These are phyloP conservation scores for Puffinus mauretanicus DNA, from an alignment of 2,113 vertebrate genomes.

Conservation along the genomic window DNA sequence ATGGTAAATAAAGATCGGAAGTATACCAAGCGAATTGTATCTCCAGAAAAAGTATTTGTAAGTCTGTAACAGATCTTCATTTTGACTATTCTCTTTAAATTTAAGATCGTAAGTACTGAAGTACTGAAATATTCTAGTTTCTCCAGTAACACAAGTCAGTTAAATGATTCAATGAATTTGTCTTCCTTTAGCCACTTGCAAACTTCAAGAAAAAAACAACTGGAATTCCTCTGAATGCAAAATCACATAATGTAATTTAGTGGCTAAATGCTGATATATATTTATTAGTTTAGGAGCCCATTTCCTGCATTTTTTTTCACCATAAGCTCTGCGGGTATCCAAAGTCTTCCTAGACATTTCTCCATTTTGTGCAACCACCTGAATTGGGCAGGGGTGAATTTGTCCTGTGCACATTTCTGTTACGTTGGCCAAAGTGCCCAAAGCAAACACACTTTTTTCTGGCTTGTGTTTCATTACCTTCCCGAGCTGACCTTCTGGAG, in stretches of 20 bases:
- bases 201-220: not conserved
- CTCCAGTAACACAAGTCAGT: not conserved
- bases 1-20: not conserved
- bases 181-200: not conserved
- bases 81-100: not conserved
- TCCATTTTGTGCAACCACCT: not conserved
- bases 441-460: not conserved
- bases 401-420: not conserved
- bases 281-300: not conserved
- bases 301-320: not conserved
- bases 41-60: not conserved
- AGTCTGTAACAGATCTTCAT: not conserved
- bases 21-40: fast-evolving
- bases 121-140: not conserved
- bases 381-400: not conserved
- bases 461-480: not conserved
- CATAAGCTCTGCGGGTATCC: not conserved
- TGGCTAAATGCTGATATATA: not conserved
- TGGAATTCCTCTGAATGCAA: not conserved
- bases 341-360: not conserved
- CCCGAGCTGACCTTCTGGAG: not conserved
- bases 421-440: not conserved
- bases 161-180: not conserved
- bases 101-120: not conserved
- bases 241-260: not conserved